Evolutionary conservation across 30 jellyfish, hydroid and myxozoan genomes (phyloP), one percentile per base, ranked within the genome.

Genomic region (Morbakka virulenta): DNA sequence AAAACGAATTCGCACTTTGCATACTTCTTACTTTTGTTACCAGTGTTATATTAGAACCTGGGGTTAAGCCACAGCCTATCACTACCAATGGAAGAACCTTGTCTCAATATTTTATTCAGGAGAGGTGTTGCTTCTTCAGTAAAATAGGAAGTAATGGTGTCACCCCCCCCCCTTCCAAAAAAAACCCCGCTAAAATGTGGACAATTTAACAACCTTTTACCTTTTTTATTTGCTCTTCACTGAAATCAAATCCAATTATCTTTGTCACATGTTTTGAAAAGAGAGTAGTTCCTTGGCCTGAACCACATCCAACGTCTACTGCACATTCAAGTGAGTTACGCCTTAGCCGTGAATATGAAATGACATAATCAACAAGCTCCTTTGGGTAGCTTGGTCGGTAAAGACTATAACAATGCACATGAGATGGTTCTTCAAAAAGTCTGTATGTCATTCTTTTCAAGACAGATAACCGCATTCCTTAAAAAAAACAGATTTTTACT

Each of bases 241-340:
- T 71, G 80, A 71, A 34, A 23, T 71, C 83, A 23, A 35, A 14
- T 14, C 69, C 83, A 17, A 71, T 23, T 2, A 71, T 50, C 17
- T 28, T 3, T 14, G 27, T 50, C 9, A 35, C 35, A 3, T 34
- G 26, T 34, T 48, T 20, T 21, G 83, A 76, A 26, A 71, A 71
- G 4, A 24, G 32, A 12, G 35, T 27, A n/a, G 83, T 71, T 34
- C 83, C 48, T 71, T 71, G 83, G 13, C 83, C 83, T 14, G 83
- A 50, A 17, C 83, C 83, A 48, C 83, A 71, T 28, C 83, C 83
- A 28, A 71, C 50, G 4, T 71, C 83, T 34, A 71, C 23, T 2
- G 36, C 36, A 6, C 9, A 41, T 17, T 41, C 13, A 21, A 71
- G 28, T 14, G 6, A 25, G 25, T 27, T 2, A n/a, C n/a, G 26